Base-by-base conservation (phyloP, 1,140 invertebrate species). In the Magallana ariakensis region DNA sequence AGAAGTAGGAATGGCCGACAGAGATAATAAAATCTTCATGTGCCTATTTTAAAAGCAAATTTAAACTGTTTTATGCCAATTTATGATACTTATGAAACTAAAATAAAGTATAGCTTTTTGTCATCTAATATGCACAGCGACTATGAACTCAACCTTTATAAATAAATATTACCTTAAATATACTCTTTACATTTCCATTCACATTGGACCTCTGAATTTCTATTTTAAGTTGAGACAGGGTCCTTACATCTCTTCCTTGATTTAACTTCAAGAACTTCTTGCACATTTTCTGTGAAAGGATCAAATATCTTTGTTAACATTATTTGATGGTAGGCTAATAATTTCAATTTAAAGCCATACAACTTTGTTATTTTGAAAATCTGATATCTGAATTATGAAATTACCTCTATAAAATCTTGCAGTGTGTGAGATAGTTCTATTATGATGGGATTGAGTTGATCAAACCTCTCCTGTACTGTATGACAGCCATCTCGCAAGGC, bases 281-380 rank as follows among this genome's bases (percentile, higher is more conserved):
- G 70, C 56, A 88, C 53, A 86, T 46, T 58, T 86, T 85, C 87
- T 90, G 70, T 85, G 56, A 88, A 83, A 88, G 33, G 33, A 33
- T 33, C 33, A 33, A 33, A 33, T 33, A 33, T 33, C 33, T 33
- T 33, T 33, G 33, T 33, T 33, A 33, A 33, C 33, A 33, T 33
- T 1, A 33, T 33, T 33, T 33, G 33, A 33, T 33, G 33, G 33
- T 33, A 33, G 1, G 33, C 33, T 2, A 5, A 33, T 1, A 1
- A 33, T 33, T 33, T 33, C 33, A 33, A 33, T 33, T 33, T 33
- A 1, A 33, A 33, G 33, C 0, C 5, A 5, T 33, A 33, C 33
- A 33, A 33, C 0, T 33, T 33, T 33, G 1, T 33, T 33, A 1
- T 33, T 33, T 33, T 33, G 33, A 1, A 33, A 33, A 33, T 33